Base-by-base conservation (phyloP, 2,113 vertebrate species). In the Campylorhamphus procurvoides region DNA sequence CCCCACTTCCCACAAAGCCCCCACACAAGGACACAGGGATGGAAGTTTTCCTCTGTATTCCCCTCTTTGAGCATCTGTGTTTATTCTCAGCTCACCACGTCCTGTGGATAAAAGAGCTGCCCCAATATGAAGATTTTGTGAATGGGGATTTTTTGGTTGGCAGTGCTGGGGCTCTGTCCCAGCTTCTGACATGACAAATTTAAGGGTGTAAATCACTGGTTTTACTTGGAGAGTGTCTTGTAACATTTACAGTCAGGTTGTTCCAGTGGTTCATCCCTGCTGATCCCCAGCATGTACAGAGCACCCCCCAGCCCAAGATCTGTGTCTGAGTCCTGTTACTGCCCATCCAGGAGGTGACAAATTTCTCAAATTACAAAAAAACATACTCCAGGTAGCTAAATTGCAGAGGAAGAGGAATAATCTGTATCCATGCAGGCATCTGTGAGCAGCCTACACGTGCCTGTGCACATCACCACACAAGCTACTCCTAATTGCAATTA, bases 21-120 rank as follows among this genome's bases (percentile, higher is more conserved):
- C 1, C 35, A 4, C 46, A 1, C 3, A 3, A 10, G 46, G 6
- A 6, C 16, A 17, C 20, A 25, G 9, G 1, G 11, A 35, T 18
- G 9, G 3, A n/a, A 27, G 14, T 22, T 89, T 64, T 63, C 28
- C 68, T 62, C 4, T 17, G 7, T 7, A 33, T 68, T 20, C 12
- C 33, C 8, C 44, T 35, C 4, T 66, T 81, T 27, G 8, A 52
- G 24, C 15, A 83, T 19, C 37, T 37, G 33, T 12, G 6, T 71
- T 74, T 44, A 7, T 58, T 37, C n/a, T 28, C 35, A 19, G 49
- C 69, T 72, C 40, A 10, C 25, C 35, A 9, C 14, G 35, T 42
- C 40, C 40, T 42, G 40, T 14, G 40, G 40, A 42, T 42, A 33
- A 50, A 42, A 14, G 17, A 33, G 15, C 33, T 39, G 59, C 37